Base-by-base conservation (phyloP, 2,113 vertebrate genomes). In the Lycocorax pyrrhopterus region DNA sequence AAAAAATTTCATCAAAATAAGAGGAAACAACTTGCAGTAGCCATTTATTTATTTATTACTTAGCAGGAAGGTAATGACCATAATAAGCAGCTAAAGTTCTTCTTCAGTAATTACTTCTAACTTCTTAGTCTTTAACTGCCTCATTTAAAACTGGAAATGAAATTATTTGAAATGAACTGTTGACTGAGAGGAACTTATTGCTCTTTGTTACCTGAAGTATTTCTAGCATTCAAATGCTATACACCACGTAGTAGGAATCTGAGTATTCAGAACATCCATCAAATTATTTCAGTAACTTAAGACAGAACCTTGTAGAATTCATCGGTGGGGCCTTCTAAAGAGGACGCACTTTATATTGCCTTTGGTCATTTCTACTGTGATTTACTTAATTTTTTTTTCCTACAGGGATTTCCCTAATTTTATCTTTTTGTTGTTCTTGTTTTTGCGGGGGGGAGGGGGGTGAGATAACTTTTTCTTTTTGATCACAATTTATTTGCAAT, bases 391-490 rank as follows among this genome's bases (percentile, higher is more conserved):
- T 66, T 29, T 49, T 41, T 26, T 29, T n/a, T 47, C 15, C 59
- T 62, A 17, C 12, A 43, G 6, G 1, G 15, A 3, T 74, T 84
- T 81, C 44, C 29, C 44, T 81, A 26, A 33, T 85, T 80, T 73
- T 77, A 21, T 51, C 25, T 15, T 21, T 41, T 85, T 81, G 7
- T 58, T 58, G 9, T 59, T 52, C 10, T 19, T 46, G 27, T 26
- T 78, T 69, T 62, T 0, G 15, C 0, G 17, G 3, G 5, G 13
- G 7, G 1, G 15, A 0, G 17, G 3, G 5, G 13, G 7, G 21
- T 37, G 62, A 53, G 23, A 25, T 76, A 4, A 23, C 16, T 74
- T 74, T 16, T 75, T 56, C 44, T 69, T 92, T 87, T 56, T 82
- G 59, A 29, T 77, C 17, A 47, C 33, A 49, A 23, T 67, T 72